Evolutionary conservation across 2,888 invertebrate genomes (phyloP), one percentile per base, ranked within the genome.

Genomic region (Cerceris rybyensis): DNA sequence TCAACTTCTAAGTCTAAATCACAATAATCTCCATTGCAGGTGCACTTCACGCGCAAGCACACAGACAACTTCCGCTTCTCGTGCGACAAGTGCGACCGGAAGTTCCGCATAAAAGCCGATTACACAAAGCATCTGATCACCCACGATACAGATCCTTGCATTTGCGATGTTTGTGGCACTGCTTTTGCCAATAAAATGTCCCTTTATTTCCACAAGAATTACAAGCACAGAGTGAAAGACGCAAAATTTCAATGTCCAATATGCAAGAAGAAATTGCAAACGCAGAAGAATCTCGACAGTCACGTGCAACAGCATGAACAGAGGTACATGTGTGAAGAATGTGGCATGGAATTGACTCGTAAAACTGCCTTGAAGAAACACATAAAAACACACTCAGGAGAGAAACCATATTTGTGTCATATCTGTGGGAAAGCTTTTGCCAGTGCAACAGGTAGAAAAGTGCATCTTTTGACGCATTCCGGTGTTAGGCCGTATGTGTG

Each of bases 401-500:
- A 84, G 39, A 74, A 73, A 39, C 41, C 65, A 14, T 85, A 69
- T 6, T 59, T 70, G 4, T 89, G 89, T 68, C 55, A 66, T 6
- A 75, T 89, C 7, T 90, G 88, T 54, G 16, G 77, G 6, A 89
- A 86, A 41, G 13, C 43, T 2, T 89, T 89, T 41, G 59, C 75
- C 1, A 83, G 82, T 5, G 79, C 78, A 6, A 86, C 81, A 49
- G 87, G 84, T 57, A 85, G 83, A 16, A 88, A 90, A 41, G 85
- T 86, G 67, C 89, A 89, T 58, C 78, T 89, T 0, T 70, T 89
- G 6, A 86, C 85, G 6, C 88, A 90, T 41, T 86, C 87, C 6
- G 85, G 82, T 0, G 79, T 86, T 8, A 78, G 87, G 0, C 86
- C 88, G 0, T 89, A 89, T 79, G 83, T 85, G 42, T 90, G 88